Percentiles rank a stretch among this genome's conserved stretches.
These are phyloP conservation scores for Ptyas mucosa DNA, from an alignment of 2,113 vertebrate genomes.

Conservation along the genomic window DNA sequence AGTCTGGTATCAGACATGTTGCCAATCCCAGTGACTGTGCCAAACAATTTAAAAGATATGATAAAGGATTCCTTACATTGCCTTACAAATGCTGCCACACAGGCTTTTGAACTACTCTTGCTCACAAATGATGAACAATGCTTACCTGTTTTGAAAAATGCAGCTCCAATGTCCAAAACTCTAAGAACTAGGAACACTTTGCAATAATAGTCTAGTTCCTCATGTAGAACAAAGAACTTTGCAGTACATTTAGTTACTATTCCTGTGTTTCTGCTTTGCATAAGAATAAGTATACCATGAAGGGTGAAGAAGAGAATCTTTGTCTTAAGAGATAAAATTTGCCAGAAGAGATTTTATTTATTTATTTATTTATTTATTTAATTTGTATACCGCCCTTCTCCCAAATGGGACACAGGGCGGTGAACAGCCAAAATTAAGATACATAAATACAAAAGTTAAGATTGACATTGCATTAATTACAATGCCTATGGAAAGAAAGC, in stretches of 20 bases:
- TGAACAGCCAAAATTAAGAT: too few species aligned
- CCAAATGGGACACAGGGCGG: too few species aligned
- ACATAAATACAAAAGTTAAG: too few species aligned
- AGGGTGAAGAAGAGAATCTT: neutral
- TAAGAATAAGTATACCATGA: neutral
- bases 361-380: too few species aligned
- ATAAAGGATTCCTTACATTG: neutral
- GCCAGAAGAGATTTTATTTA: too few species aligned
- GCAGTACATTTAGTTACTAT: neutral
- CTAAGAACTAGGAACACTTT: neutral
- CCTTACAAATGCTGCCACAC: neutral
- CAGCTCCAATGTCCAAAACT: neutral
- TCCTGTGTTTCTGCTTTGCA: neutral
- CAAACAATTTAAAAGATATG: neutral
- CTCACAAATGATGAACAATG: neutral
- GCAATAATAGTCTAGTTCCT: neutral
- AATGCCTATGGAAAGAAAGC: neutral
- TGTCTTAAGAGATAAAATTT: neutral
- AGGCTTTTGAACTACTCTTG: neutral
- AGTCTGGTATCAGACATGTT: neutral
- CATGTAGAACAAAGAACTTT: neutral
- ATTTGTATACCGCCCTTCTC: too few species aligned
- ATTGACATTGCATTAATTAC: neutral
- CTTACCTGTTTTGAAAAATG: neutral
- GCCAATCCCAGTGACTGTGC: neutral